Evolutionary conservation across 2,797 vertebrate genomes (phyloP).

Genomic region (Anolis apletophallus): DNA sequence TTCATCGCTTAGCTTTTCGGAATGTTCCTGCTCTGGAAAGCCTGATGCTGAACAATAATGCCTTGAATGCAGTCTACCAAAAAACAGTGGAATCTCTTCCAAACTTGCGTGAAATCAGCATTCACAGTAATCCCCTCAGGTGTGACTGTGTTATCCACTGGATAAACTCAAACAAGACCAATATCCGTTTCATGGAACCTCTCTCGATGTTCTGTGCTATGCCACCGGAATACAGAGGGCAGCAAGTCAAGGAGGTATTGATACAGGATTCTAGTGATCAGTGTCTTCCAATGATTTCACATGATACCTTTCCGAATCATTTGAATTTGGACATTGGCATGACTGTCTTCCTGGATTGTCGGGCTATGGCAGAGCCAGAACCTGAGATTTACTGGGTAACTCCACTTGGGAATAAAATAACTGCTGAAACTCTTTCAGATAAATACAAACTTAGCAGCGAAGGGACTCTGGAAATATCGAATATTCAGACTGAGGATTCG

Average conservation of each 20-base stretch:
- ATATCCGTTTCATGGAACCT: slow-evolving; percentile 96
- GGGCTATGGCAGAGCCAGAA: slow-evolving; percentile 94
- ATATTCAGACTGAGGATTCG: slow-evolving; percentile 90
- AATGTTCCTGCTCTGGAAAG: slow-evolving; percentile 94
- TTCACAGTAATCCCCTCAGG: slow-evolving; percentile 94
- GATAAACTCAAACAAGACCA: slow-evolving; percentile 93
- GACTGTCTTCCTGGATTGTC: slow-evolving; percentile 89
- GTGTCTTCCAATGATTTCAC: slow-evolving; percentile 95
- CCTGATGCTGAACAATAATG: slow-evolving; percentile 97
- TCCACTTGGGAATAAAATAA: slow-evolving; percentile 92
- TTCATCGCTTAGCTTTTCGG: slow-evolving; percentile 90
- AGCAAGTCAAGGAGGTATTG: slow-evolving; percentile 89
- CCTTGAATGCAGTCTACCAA: slow-evolving; percentile 91
- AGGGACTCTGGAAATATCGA: slow-evolving; percentile 89
- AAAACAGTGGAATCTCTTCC: slow-evolving; percentile 92
- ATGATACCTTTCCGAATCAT: slow-evolving; percentile 89
- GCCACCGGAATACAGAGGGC: slow-evolving; percentile 89
- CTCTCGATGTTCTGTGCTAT: slow-evolving; percentile 93
- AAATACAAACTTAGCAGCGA: slow-evolving; percentile 90
- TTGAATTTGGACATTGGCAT: slow-evolving; percentile 89
- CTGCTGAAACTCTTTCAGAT: slow-evolving; percentile 86
- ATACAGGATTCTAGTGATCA: slow-evolving; percentile 85
- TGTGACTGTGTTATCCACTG: slow-evolving; percentile 96
- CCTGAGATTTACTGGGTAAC: slow-evolving; percentile 99
- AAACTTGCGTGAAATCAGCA: slow-evolving; percentile 94